A percentile compares a stretch with the other conserved stretches of the same genome.
These are phyloP conservation scores for Campoletis raptor DNA, from an alignment of 2,888 invertebrate species.

Conservation along the genomic window DNA sequence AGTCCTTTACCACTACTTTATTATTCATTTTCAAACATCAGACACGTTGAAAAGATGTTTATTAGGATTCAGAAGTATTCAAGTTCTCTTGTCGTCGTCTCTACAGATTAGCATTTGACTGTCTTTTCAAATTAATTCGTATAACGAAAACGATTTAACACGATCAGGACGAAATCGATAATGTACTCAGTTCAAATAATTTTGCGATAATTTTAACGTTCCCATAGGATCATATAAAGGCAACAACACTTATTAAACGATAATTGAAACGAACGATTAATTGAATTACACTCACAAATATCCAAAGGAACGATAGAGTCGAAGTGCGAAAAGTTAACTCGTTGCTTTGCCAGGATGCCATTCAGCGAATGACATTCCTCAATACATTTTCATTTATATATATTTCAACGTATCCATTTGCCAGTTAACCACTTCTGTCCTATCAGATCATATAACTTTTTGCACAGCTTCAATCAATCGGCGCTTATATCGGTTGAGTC, in stretches of 20 bases:
- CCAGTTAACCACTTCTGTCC: neutral
- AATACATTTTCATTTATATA: neutral
- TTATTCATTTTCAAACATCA: slow-evolving; percentile 10
- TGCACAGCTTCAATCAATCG: neutral
- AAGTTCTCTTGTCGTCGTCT: neutral
- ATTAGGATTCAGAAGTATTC: neutral
- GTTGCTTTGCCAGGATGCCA: neutral
- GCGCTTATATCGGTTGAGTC: neutral
- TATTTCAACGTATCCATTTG: neutral
- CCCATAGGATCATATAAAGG: neutral
- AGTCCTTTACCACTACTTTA: neutral
- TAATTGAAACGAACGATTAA: neutral
- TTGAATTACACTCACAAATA: neutral
- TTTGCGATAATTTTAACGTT: neutral
- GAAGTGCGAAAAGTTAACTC: neutral
- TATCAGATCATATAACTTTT: neutral
- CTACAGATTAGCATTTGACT: neutral
- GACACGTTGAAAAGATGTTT: neutral
- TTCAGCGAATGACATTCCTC: neutral
- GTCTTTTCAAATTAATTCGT: neutral
- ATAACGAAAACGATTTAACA: too few species aligned
- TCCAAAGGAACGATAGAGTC: neutral
- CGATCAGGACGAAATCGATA: neutral
- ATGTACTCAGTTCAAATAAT: neutral
- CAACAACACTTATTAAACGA: neutral